Percentiles rank a stretch among this genome's conserved stretches.
These are phyloP conservation scores for Orchestes rusci DNA, from an alignment of 2,888 invertebrate species.

Conservation along the genomic window DNA sequence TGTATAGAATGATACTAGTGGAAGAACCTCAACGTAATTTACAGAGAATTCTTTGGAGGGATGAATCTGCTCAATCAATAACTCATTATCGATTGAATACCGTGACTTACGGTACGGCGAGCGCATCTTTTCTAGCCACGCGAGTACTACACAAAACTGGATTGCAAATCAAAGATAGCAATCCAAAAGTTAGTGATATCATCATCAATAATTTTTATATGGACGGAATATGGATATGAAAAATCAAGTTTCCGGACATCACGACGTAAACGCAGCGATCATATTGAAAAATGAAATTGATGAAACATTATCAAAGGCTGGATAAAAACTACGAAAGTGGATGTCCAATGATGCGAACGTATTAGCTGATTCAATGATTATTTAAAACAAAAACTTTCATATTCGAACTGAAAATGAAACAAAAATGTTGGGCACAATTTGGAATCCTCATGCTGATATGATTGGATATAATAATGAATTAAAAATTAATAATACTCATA, in stretches of 20 bases:
- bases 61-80: background rate
- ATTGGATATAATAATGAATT: constrained; percentile 8
- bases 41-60: constrained; percentile 12
- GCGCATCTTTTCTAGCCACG: constrained; percentile 11
- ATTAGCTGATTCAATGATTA: background rate
- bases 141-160: constrained; percentile 9
- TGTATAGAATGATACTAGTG: constrained; percentile 10
- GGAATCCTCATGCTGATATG: constrained; percentile 11
- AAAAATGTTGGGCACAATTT: constrained; percentile 13
- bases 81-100: constrained; percentile 9
- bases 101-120: constrained; percentile 5
- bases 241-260: constrained; percentile 6
- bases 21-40: constrained; percentile 2
- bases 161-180: background rate
- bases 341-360: constrained; percentile 2
- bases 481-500: background rate
- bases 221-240: too few relatives aligned
- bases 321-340: constrained; percentile 12
- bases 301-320: background rate
- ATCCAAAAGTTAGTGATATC: constrained; percentile 2
- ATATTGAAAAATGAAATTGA: constrained; percentile 2
- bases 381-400: constrained; percentile 1
- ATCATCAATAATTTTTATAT: constrained; percentile 13
- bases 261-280: background rate
- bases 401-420: constrained; percentile 4